Percentiles rank a stretch among this genome's conserved stretches.
These are phyloP conservation scores for Philhelius pedissequus DNA, from an alignment of 2,888 invertebrate species.

Conservation along the genomic window DNA sequence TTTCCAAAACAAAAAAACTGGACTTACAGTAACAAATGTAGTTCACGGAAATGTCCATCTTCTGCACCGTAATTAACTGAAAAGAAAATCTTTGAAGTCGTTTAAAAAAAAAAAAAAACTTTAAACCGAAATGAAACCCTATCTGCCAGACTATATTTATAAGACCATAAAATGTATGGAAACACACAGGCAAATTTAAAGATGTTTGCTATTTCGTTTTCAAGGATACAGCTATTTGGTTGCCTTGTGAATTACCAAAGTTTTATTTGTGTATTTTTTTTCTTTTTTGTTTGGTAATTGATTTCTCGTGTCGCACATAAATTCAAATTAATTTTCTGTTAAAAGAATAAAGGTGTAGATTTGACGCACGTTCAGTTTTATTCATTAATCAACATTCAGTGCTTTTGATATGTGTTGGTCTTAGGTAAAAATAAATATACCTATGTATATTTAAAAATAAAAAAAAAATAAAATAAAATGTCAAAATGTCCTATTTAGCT, in stretches of 20 bases:
- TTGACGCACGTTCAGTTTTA: constrained; percentile 12
- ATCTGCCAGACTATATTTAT: not conserved
- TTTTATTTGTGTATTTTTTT: not conserved
- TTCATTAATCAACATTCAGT: not conserved
- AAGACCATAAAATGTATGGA: not conserved
- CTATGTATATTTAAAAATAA: not conserved
- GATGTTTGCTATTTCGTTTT: not conserved
- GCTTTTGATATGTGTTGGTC: not conserved
- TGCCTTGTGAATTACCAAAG: constrained; percentile 22
- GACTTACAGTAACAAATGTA: too few relatives aligned
- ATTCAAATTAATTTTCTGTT: constrained; percentile 37
- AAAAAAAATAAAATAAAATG: not conserved
- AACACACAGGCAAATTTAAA: constrained; percentile 25
- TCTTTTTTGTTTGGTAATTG: constrained; percentile 39
- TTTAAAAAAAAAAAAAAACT: too few relatives aligned
- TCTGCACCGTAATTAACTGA: too few relatives aligned
- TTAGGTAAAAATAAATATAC: not conserved
- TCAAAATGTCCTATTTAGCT: not conserved
- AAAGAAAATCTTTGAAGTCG: too few relatives aligned
- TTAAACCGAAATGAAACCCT: not conserved
- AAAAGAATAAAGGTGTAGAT: constrained; percentile 7
- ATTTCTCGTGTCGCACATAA: constrained; percentile 62
- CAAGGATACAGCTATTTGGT: constrained; percentile 11
- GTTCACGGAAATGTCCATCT: too few relatives aligned
- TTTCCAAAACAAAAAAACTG: too few relatives aligned